Percentiles rank a stretch among this genome's conserved stretches.
phyloP scores from a whole-genome alignment of 2,113 vertebrate genomes.

The Channa argus region DNA sequence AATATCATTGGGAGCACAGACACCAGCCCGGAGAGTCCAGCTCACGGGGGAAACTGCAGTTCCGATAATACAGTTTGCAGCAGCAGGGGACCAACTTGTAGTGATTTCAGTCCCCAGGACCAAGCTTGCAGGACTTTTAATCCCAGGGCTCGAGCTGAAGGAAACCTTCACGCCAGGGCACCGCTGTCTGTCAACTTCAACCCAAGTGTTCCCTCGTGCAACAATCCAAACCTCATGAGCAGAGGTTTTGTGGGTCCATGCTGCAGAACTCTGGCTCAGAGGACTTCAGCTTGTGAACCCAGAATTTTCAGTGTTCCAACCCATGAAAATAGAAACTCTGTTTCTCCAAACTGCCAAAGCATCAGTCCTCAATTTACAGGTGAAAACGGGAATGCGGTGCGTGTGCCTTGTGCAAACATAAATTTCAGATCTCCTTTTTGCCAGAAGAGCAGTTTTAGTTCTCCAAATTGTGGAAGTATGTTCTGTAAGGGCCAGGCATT shows the following conservation, averaged over 20 bases:
- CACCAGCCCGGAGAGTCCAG: conserved; percentile 1
- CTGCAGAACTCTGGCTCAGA: conserved; percentile 28
- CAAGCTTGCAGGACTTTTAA: conserved; percentile 7
- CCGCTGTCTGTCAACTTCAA: neutral
- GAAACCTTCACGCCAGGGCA: neutral
- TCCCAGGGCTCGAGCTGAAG: conserved; percentile 6
- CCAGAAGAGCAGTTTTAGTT: conserved; percentile 13
- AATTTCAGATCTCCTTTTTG: neutral
- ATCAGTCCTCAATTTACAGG: neutral
- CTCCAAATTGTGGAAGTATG: neutral
- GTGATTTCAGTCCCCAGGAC: conserved; percentile 9
- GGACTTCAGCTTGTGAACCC: conserved; percentile 6
- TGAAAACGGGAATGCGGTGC: neutral
- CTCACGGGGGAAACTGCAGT: neutral
- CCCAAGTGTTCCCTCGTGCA: neutral
- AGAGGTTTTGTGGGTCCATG: conserved; percentile 30
- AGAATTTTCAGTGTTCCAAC: neutral
- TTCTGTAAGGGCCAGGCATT: neutral
- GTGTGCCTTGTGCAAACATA: neutral
- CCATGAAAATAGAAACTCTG: neutral
- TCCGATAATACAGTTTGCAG: conserved; percentile 7
- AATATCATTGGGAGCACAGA: neutral
- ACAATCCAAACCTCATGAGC: neutral
- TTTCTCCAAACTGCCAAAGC: neutral
- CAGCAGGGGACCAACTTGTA: neutral